phyloP scores from a whole-genome alignment of 2,113 vertebrate genomes.

The Megaceryle maxima region DNA sequence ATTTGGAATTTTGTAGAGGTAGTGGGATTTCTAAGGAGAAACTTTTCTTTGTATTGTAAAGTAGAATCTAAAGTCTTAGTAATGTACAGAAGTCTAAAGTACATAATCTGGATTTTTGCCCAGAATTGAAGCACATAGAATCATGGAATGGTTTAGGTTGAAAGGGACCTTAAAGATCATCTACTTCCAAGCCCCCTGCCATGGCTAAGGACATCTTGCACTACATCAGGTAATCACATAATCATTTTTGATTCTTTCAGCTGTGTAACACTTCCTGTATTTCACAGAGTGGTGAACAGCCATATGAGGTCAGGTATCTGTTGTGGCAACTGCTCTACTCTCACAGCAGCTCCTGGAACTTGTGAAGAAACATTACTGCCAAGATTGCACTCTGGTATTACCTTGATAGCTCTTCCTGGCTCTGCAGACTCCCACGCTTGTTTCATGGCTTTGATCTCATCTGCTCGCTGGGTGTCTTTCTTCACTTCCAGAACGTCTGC shows the following conservation, averaged over 20 bases:
- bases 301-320: not conserved
- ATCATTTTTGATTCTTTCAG: not conserved
- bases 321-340: not conserved
- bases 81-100: not conserved
- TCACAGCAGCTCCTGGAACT: not conserved
- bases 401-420: constrained; percentile 85
- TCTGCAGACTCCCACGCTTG: constrained; percentile 87
- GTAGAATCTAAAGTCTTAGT: not conserved
- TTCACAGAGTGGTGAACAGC: not conserved
- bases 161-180: not conserved
- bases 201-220: not conserved
- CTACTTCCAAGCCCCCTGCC: not conserved
- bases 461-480: constrained; percentile 82
- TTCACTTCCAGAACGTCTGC: constrained; percentile 75
- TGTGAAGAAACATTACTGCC: not conserved
- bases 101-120: not conserved
- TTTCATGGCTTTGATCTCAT: constrained; percentile 88
- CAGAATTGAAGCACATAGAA: not conserved
- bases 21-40: not conserved
- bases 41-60: not conserved
- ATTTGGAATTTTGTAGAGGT: not conserved
- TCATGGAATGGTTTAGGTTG: not conserved
- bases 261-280: not conserved
- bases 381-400: constrained; percentile 25
- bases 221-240: not conserved